Base-by-base conservation (phyloP, 2,113 vertebrate species). In the Oncorhynchus tshawytscha region DNA sequence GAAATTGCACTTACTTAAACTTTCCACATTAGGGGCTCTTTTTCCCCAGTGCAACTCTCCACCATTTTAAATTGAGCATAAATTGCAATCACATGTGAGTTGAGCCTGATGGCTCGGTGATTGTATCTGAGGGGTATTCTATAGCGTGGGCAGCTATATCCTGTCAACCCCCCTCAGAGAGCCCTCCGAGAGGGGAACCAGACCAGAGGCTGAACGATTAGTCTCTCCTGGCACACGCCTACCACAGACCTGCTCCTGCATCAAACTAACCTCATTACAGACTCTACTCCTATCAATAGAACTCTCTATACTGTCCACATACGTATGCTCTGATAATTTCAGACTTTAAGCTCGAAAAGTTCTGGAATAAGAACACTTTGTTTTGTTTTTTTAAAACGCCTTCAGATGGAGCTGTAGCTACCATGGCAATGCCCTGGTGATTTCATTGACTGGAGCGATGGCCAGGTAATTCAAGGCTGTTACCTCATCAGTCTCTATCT, bases 51-150 rank as follows among this genome's bases (percentile, higher is more conserved):
- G 79, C 18, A 39, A 18, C 72, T 74, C 77, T 71, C n/a, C 84
- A 86, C 70, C 69, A 81, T 27, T 27, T 71, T 77, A 82, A 79
- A 84, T 85, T 71, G 78, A 73, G 48, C 57, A 79, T 80, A 69
- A 88, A 92, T 88, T 85, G n/a, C 74, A 85, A 75, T 90, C 89
- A 90, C 84, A 88, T 92, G 90, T 72, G 72, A 82, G 62, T 83
- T 67, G 15, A 11, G 12, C 78, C 72, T 39, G 72, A 85, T 72
- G 82, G 84, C 71, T 82, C 68, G 59, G 7, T 5, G 29, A 20
- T 70, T 27, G 75, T 60, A 78, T 87, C 73, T 78, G 76, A 77
- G 67, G 71, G 77, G 72, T 62, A 67, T 64, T 79, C 78, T 57
- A 78, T 31, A 5, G 79, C 73, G 88, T 87, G 82, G 88, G 88